Evolutionary conservation across 2,797 vertebrate species (phyloP).

Genomic region (Sciurus carolinensis): DNA sequence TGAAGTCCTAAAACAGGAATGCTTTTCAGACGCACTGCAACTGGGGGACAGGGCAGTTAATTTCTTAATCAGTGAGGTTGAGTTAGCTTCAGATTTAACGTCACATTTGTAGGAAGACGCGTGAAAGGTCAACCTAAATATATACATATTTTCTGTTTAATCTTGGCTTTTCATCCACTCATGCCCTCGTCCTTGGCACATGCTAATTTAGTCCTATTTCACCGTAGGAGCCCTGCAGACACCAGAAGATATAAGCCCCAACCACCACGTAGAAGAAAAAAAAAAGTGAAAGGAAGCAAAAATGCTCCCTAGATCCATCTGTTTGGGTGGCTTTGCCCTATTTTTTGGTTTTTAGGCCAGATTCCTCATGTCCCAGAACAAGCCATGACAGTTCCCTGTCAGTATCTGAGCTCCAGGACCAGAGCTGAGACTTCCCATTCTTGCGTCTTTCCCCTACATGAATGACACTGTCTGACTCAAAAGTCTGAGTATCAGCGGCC

Average conservation of each 20-base stretch:
- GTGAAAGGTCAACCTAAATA: constrained; percentile 79
- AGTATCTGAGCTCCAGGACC: not conserved
- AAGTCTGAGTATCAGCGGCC: not conserved
- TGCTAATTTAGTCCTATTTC: constrained; percentile 81
- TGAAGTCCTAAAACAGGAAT: not conserved
- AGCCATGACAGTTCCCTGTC: not conserved
- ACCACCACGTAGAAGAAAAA: constrained; percentile 64
- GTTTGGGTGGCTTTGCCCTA: constrained; percentile 79
- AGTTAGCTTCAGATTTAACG: constrained; percentile 66
- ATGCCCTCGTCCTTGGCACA: constrained; percentile 74
- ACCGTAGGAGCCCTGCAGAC: not conserved
- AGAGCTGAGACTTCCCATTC: not conserved
- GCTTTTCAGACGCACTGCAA: not conserved
- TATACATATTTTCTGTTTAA: constrained; percentile 74
- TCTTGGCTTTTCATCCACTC: constrained; percentile 75
- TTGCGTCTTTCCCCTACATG: not conserved
- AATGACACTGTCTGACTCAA: not conserved
- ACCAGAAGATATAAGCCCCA: constrained; percentile 31
- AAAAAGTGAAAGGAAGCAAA: constrained; percentile 74
- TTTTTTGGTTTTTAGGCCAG: constrained; percentile 84
- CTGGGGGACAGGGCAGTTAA: not conserved
- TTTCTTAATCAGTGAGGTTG: constrained; percentile 73
- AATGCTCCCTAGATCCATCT: constrained; percentile 74
- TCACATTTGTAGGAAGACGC: constrained; percentile 60
- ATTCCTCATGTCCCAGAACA: not conserved